Conservation (phyloP, 2,888 invertebrate species). For the Dryomyza anilis region DNA sequence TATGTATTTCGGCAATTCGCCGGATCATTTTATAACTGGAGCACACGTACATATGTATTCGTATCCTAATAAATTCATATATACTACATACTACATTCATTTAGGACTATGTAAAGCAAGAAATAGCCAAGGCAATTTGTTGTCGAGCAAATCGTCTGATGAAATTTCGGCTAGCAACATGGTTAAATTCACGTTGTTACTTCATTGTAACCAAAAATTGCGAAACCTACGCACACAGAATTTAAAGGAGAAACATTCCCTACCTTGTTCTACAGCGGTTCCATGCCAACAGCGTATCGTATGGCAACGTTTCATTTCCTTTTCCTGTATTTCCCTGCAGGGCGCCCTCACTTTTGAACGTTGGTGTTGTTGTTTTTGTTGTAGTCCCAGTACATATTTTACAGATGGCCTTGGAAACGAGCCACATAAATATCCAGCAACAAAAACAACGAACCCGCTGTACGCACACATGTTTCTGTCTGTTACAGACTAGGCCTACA, state of each 20-base stretch:
- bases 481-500: constrained; percentile 20
- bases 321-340: constrained; percentile 3
- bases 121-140: too few species aligned
- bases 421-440: constrained; percentile 25
- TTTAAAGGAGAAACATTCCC: not conserved
- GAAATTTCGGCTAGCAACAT: constrained; percentile 1
- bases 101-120: too few species aligned
- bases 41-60: too few species aligned
- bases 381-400: constrained; percentile 6
- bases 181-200: not conserved
- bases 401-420: constrained; percentile 34
- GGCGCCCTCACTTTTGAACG: constrained; percentile 3
- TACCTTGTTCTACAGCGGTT: not conserved
- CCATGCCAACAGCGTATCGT: not conserved
- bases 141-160: not conserved
- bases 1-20: too few species aligned
- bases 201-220: not conserved
- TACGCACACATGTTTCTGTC: constrained; percentile 25
- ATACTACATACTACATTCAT: too few species aligned
- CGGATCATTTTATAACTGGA: too few species aligned
- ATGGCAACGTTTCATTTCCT: constrained; percentile 10
- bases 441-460: constrained; percentile 32
- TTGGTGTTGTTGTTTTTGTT: not conserved
- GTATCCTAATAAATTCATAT: too few species aligned
- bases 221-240: not conserved